Base-by-base conservation (phyloP, 1,140 invertebrate species). In the Drosophila sulfurigaster region DNA sequence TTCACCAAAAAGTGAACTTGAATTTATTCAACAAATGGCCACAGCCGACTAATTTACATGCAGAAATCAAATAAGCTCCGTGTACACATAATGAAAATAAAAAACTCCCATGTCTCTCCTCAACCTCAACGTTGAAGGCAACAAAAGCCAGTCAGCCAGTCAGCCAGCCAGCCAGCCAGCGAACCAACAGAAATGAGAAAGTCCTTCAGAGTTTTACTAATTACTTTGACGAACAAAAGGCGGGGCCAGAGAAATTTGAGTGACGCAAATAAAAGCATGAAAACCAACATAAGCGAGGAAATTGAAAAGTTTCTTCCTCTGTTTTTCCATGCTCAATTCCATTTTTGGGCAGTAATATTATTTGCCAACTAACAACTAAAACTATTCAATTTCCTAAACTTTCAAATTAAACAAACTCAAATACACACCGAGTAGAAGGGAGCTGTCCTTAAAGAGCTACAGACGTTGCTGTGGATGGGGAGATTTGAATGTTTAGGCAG, bases 201-300 rank as follows among this genome's bases (percentile, higher is more conserved):
- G 85, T 88, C 60, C 81, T 85, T 81, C 38, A 67, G 71, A 86
- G 64, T 81, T 67, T 79, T 75, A 73, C 88, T 91, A 91, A 91
- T 91, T 91, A 91, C 83, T 83, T 91, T 91, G 88, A 91, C 73
- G 88, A 77, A 91, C 88, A 91, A 91, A 91, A 88, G 78, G 64
- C 70, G 79, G 68, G 48, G 64, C 72, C 69, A 38, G 62, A 15
- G 45, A 73, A 70, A 86, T 74, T 83, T 79, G 78, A 75, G 80
- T 72, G 73, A 81, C 51, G 85, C 78, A 89, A 89, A 89, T 81
- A 85, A 85, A 81, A 80, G 81, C 30, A 52, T 68, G 68, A 79
- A 80, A 81, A 79, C 64, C 80, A 82, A 87, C 82, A 87, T 57
- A 77, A 77, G 75, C 69, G 85, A 75, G 80, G 80, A 89, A 89